phyloP scores from a whole-genome alignment of 2,797 vertebrate genomes.

The Gymnodraco acuticeps region DNA sequence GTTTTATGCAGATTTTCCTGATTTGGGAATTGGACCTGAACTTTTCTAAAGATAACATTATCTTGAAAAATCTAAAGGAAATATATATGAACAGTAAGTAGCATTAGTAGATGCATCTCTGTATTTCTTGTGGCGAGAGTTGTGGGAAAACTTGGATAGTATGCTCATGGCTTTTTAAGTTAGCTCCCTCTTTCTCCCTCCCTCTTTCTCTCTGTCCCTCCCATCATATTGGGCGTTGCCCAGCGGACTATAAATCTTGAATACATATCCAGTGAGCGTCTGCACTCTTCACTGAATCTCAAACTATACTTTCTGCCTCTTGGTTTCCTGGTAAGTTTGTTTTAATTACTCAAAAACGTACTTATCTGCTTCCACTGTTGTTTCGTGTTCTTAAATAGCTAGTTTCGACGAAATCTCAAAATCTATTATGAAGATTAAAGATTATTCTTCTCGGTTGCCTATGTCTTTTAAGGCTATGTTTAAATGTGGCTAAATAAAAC shows the following conservation, averaged over 20 bases:
- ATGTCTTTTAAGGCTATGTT: too few relatives aligned
- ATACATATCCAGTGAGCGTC: slow-evolving; percentile 27
- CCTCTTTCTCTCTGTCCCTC: slow-evolving; percentile 10
- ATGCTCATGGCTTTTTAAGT: slow-evolving; percentile 4
- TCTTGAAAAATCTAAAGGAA: background rate
- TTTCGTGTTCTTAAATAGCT: background rate
- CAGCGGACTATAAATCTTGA: slow-evolving; percentile 60
- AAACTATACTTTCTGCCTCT: background rate
- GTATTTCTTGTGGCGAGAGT: background rate
- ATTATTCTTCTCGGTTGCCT: too few relatives aligned
- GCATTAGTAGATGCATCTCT: background rate
- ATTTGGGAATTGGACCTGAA: background rate
- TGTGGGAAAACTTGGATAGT: background rate
- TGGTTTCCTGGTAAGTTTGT: slow-evolving; percentile 57
- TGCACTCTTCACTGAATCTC: slow-evolving; percentile 4
- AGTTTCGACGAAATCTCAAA: background rate
- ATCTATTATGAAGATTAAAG: background rate
- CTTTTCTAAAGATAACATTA: background rate
- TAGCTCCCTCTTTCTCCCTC: background rate
- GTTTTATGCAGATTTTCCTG: background rate
- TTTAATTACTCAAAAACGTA: accelerated
- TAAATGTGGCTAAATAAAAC: background rate
- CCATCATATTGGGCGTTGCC: slow-evolving; percentile 68
- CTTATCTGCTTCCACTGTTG: background rate
- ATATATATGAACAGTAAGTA: background rate